These are phyloP conservation scores for Apus apus DNA, from an alignment of 2,113 vertebrate species.

Conservation along the genomic window DNA sequence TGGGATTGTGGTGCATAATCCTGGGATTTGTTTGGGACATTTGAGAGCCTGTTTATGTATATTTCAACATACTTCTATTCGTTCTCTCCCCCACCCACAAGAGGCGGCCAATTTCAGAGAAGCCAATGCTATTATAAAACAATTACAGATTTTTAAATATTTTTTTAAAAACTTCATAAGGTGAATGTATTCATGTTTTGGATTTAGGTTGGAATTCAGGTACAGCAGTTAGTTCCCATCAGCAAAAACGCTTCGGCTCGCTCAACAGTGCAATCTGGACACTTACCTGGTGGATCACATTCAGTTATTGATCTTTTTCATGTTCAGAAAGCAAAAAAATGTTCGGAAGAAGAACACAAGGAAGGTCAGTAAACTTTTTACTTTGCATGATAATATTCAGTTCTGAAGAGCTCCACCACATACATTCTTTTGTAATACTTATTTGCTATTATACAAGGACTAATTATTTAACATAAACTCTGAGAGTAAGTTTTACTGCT, in stretches of 20 bases:
- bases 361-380: conserved; percentile 71
- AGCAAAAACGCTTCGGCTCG: conserved; percentile 51
- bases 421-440: not conserved
- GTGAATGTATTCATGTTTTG: not conserved
- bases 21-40: not conserved
- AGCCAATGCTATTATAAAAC: not conserved
- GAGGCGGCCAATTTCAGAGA: not conserved
- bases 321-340: conserved; percentile 70
- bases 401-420: not conserved
- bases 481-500: not conserved
- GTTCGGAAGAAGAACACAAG: conserved; percentile 68
- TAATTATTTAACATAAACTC: not conserved
- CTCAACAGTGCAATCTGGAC: conserved; percentile 54
- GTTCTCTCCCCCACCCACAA: not conserved
- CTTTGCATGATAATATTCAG: not conserved
- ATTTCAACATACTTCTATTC: not conserved
- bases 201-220: conserved; percentile 88
- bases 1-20: not conserved
- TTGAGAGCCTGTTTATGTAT: not conserved
- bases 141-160: not conserved
- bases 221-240: conserved; percentile 87
- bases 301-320: conserved; percentile 89
- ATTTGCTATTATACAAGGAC: not conserved
- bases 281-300: conserved; percentile 70
- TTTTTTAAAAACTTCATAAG: not conserved